A percentile compares a stretch with the other conserved stretches of the same genome.
These are phyloP conservation scores for Chelon auratus DNA, from an alignment of 2,797 vertebrate species.

Conservation along the genomic window DNA sequence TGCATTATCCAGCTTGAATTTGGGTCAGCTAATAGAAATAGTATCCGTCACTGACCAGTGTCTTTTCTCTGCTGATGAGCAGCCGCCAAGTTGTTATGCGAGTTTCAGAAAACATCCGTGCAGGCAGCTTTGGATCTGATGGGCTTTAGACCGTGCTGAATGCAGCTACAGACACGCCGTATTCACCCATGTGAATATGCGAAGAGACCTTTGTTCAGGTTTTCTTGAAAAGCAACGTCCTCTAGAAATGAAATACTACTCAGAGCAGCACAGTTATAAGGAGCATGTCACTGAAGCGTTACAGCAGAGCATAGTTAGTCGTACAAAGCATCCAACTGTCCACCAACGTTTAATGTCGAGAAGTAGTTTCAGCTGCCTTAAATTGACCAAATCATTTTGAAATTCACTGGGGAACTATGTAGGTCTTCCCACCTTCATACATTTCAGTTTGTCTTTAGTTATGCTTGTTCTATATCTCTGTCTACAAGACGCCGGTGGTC, in stretches of 20 bases:
- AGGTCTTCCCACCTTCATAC: too few relatives aligned
- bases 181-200: not conserved
- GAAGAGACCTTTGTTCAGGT: not conserved
- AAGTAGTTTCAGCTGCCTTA: too few relatives aligned
- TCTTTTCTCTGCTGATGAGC: conserved; percentile 35
- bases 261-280: not conserved
- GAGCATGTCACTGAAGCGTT: not conserved
- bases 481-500: conserved; percentile 20
- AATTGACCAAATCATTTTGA: too few relatives aligned
- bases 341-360: not conserved
- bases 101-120: not conserved
- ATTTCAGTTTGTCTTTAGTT: conserved; percentile 1
- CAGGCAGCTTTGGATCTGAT: not conserved
- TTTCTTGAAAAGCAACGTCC: not conserved
- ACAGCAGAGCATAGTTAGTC: not conserved
- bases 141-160: not conserved
- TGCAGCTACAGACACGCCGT: not conserved
- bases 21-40: conserved; percentile 47
- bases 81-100: not conserved
- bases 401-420: too few relatives aligned
- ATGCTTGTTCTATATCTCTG: not conserved
- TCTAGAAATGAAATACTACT: not conserved
- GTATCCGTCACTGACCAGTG: conserved; percentile 45
- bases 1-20: conserved; percentile 61
- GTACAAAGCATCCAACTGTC: not conserved